Percentiles rank a stretch among this genome's conserved stretches.
Conservation (phyloP, 2,888 invertebrate species). For the Leptopilina syphax region DNA sequence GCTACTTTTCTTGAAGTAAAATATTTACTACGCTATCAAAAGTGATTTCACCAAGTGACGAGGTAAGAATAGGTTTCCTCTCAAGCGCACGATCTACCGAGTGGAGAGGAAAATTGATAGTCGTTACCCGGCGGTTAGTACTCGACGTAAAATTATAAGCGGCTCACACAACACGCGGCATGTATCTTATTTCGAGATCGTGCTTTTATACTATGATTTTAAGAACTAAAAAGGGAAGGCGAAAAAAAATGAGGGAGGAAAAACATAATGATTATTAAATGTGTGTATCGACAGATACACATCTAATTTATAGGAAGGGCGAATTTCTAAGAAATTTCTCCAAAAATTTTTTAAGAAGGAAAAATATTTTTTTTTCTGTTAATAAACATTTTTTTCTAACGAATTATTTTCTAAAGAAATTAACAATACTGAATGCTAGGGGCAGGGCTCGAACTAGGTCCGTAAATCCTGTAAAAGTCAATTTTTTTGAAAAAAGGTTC, state of each 20-base stretch:
- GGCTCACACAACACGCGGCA: slow-evolving; percentile 1
- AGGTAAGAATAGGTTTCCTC: slow-evolving; percentile 27
- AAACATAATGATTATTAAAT: not conserved
- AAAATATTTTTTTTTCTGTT: too few relatives aligned
- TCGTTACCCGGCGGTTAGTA: slow-evolving; percentile 32
- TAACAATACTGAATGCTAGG: too few relatives aligned
- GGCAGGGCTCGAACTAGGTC: too few relatives aligned
- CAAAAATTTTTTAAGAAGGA: too few relatives aligned
- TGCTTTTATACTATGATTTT: slow-evolving; percentile 21
- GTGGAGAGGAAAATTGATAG: slow-evolving; percentile 35
- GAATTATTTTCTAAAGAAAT: too few relatives aligned
- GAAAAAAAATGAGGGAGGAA: not conserved
- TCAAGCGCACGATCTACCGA: slow-evolving; percentile 10
- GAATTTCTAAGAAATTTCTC: too few relatives aligned
- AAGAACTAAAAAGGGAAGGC: not conserved
- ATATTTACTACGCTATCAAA: slow-evolving; percentile 32
- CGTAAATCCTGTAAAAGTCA: too few relatives aligned
- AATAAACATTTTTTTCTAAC: too few relatives aligned
- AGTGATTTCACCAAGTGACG: slow-evolving; percentile 33
- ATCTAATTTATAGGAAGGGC: not conserved
- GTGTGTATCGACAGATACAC: not conserved
- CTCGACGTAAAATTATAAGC: slow-evolving; percentile 30
- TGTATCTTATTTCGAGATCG: slow-evolving; percentile 6
- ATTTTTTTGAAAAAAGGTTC: too few relatives aligned
- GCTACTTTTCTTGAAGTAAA: slow-evolving; percentile 11